Evolutionary conservation across 2,113 vertebrate species (phyloP).

Genomic region (Myotis lucifugus): DNA sequence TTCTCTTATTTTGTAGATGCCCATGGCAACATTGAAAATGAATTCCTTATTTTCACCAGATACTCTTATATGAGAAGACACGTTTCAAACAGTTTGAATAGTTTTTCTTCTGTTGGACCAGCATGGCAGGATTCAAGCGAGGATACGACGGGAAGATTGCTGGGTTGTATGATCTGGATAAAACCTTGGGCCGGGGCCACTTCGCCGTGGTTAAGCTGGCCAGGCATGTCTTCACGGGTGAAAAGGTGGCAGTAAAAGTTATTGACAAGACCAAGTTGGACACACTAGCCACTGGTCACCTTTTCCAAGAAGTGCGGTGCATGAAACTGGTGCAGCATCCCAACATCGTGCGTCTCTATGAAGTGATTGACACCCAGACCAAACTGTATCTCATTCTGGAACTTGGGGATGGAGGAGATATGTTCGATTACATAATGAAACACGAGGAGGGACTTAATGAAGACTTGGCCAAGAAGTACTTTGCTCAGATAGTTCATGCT

Average conservation of each 20-base stretch:
- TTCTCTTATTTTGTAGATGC: slow-evolving; percentile 81
- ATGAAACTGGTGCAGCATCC: slow-evolving; percentile 99
- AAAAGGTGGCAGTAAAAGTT: slow-evolving; percentile 98
- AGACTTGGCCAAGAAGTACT: slow-evolving; percentile 97
- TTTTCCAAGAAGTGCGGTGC: slow-evolving; percentile 98
- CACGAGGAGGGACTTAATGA: slow-evolving; percentile 98
- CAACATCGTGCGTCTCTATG: slow-evolving; percentile 97
- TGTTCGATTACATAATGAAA: slow-evolving; percentile 99
- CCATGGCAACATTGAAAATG: slow-evolving; percentile 86
- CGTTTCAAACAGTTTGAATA: slow-evolving; percentile 70
- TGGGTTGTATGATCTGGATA: slow-evolving; percentile 97
- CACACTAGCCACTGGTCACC: slow-evolving; percentile 95
- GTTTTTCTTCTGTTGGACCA: slow-evolving; percentile 80
- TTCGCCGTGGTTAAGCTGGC: slow-evolving; percentile 98
- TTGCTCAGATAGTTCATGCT: slow-evolving; percentile 98
- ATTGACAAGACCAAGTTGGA: slow-evolving; percentile 99
- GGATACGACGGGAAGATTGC: slow-evolving; percentile 99
- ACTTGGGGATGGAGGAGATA: slow-evolving; percentile 97
- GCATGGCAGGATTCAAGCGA: slow-evolving; percentile 97
- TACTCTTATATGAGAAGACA: slow-evolving; percentile 87
- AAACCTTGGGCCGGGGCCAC: slow-evolving; percentile 97
- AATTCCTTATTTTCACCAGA: slow-evolving; percentile 83
- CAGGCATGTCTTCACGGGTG: slow-evolving; percentile 97
- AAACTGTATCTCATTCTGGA: slow-evolving; percentile 98
- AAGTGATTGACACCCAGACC: slow-evolving; percentile 98